Evolutionary conservation across 2,888 invertebrate genomes (phyloP), one percentile per base, ranked within the genome.

Genomic region (Ptilodon capucinus): DNA sequence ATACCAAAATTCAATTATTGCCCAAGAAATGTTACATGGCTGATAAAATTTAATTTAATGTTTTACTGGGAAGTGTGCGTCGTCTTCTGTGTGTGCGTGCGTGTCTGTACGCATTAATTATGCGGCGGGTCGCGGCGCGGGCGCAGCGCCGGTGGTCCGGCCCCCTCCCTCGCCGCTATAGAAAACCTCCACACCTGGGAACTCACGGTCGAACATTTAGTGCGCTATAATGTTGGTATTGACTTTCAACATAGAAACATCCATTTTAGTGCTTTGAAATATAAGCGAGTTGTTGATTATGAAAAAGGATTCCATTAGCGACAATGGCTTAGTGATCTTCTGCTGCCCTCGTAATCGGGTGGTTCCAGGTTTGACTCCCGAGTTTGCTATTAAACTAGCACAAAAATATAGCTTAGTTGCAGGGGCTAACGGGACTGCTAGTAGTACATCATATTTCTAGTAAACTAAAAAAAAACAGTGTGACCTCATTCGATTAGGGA

Each of bases 71-170:
- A 78, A 70, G 64, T 71, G 73, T 68, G 71, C 68, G 64, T 57
- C 53, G 75, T 74, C 74, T 73, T 71, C 74, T 73, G 74, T 74
- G 79, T 84, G 61, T 78, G 78, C 76, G 78, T 67, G 81, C 76
- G 77, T 77, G 81, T 84, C 74, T 78, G 85, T 86, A 80, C 81
- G 80, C 77, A 81, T 85, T 91, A 90, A 91, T 91, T 91, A 91
- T 88, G 88, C 84, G 85, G 79, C 80, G 82, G 82, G 71, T 74
- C 78, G 77, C 81, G 74, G 84, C 84, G 86, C 86, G 76, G 78
- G 84, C 86, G 80, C 89, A 75, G 89, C 89, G 85, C 86, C 66
- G 90, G 90, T 89, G 89, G 89, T 89, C 89, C 76, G 73, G 59
- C 67, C 73, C 74, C 75, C 68, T 67, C 66, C 69, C 67, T 51